Evolutionary conservation across 2,888 invertebrate species (phyloP), one percentile per base, ranked within the genome.

Genomic region (Ypsolopha scabrella): DNA sequence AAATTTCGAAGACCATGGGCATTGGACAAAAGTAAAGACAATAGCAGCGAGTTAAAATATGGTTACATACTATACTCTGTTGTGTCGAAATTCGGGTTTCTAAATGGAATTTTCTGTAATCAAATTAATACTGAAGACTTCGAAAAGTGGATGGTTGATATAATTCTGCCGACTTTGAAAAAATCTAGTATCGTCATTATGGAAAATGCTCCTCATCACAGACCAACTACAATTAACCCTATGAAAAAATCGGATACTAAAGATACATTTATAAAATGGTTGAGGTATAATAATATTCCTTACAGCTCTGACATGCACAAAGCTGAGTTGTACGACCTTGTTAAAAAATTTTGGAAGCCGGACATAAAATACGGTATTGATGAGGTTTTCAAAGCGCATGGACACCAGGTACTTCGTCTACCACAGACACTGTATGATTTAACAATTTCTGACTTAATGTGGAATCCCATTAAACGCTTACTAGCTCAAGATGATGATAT

Each of bases 101-200:
- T 60, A 38, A 59, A 60, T 57, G 67, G 67, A 39, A 56, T 78
- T 53, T 72, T 67, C 53, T 60, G 60, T 48, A 65, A 61, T 51
- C 53, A 63, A 49, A 55, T 61, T 7, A 57, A 58, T 13, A 57
- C 57, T 57, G 57, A 62, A 33, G 58, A 63, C 46, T 73, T 70
- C 39, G 60, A 53, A n/a, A 75, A 70, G 53, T 79, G 76, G 79
- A 46, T 78, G n/a, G 55, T 56, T 52, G 64, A 70, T 51, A 59
- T 71, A 34, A 55, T 77, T 11, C 38, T 74, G 8, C 55, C 59
- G 24, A 36, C 41, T 6, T 54, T 79, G 13, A 53, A 56, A 51
- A 56, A 57, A 7, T 57, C 59, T 9, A 68, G 70, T 55, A 54
- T 68, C n/a, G 58, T 79, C 50, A 56, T 79, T 14, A 62, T 79